Percentiles rank a stretch among this genome's conserved stretches.
Evolutionary conservation across 1,140 invertebrate genomes (phyloP).

Genomic region (Cryptotermes secundus): DNA sequence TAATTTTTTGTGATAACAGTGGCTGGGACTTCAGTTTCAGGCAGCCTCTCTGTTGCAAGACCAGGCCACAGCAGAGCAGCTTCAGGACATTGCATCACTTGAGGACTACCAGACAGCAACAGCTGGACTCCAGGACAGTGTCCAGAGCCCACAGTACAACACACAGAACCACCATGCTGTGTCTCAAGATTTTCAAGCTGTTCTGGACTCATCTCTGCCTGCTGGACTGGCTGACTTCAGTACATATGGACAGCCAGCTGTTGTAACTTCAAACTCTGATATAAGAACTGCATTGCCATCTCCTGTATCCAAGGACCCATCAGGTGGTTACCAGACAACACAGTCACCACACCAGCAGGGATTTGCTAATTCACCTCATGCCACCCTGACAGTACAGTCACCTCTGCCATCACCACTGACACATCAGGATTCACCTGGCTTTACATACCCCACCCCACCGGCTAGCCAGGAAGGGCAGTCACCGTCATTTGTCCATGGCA

Average conservation of each 20-base stretch:
- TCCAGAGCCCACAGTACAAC: slow-evolving; percentile 43
- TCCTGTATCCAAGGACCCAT: slow-evolving; percentile 45
- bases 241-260: slow-evolving; percentile 56
- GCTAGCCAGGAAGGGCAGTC: slow-evolving; percentile 78
- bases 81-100: slow-evolving; percentile 65
- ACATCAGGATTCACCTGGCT: slow-evolving; percentile 61
- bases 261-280: not conserved
- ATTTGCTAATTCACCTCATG: slow-evolving; percentile 48
- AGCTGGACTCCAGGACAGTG: slow-evolving; percentile 5
- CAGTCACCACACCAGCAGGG: slow-evolving; percentile 48
- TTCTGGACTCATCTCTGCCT: slow-evolving; percentile 71
- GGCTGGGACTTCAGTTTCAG: slow-evolving; percentile 51
- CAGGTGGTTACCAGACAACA: slow-evolving; percentile 44
- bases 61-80: slow-evolving; percentile 58
- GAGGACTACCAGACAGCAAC: slow-evolving; percentile 58
- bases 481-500: slow-evolving; percentile 53
- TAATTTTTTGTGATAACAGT: not conserved
- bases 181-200: slow-evolving; percentile 61
- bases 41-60: slow-evolving; percentile 58
- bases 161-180: slow-evolving; percentile 58
- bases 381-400: slow-evolving; percentile 52
- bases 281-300: slow-evolving; percentile 39
- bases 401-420: slow-evolving; percentile 68
- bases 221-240: slow-evolving; percentile 79
- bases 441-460: slow-evolving; percentile 79